Evolutionary conservation across 2,888 invertebrate species (phyloP).

Genomic region (Erebia palarica): DNA sequence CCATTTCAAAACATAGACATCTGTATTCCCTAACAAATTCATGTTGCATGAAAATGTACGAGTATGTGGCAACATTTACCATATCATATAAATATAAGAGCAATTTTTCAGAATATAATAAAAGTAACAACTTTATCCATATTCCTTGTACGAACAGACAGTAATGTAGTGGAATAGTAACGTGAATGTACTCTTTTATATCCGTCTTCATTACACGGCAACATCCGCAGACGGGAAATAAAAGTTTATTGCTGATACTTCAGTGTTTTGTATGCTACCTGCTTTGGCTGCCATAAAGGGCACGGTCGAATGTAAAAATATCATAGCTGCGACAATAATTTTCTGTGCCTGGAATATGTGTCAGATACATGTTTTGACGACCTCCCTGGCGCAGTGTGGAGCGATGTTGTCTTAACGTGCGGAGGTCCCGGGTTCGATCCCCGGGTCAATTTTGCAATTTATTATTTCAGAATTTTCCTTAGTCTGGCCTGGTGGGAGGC

Average conservation of each 20-base stretch:
- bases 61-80: not conserved
- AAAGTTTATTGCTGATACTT: slow-evolving; percentile 7
- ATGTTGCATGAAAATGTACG: too few species aligned
- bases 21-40: too few species aligned
- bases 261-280: not conserved
- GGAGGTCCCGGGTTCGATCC: too few species aligned
- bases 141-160: slow-evolving; percentile 9
- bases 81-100: not conserved
- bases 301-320: not conserved
- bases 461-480: too few species aligned
- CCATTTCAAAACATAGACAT: too few species aligned
- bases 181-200: slow-evolving; percentile 8
- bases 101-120: slow-evolving; percentile 2
- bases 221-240: slow-evolving; percentile 11
- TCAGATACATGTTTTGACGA: too few species aligned
- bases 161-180: slow-evolving; percentile 11
- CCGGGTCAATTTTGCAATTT: too few species aligned
- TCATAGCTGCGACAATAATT: not conserved
- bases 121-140: not conserved
- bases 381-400: too few species aligned
- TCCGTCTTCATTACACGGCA: slow-evolving; percentile 12
- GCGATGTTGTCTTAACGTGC: too few species aligned
- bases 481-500: too few species aligned
- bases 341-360: not conserved
- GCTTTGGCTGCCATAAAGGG: slow-evolving; percentile 7